Conservation (phyloP, 2,113 vertebrate genomes). For the Carettochelys insculpta region DNA sequence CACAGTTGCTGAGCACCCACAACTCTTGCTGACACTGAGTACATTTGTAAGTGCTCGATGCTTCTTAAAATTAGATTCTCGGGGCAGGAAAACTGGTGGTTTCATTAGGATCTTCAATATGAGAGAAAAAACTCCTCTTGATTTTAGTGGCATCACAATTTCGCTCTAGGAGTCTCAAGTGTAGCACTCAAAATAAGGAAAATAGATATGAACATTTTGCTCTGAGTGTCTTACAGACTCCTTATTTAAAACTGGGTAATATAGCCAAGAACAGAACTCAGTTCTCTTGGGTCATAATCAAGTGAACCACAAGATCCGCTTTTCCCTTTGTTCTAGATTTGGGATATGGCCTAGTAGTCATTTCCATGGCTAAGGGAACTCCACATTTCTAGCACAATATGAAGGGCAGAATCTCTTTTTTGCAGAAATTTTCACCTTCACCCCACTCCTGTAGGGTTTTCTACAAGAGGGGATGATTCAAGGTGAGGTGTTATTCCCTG, state of each 20-base stretch:
- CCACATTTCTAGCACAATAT: background rate
- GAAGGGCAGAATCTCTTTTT: background rate
- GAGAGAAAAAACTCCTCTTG: background rate
- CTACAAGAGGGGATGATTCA: background rate
- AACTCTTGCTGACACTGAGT: background rate
- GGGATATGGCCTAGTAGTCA: background rate
- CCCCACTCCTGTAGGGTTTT: background rate
- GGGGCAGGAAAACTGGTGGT: fast-evolving
- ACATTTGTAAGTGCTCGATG: fast-evolving
- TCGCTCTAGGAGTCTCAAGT: background rate
- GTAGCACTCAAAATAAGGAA: background rate
- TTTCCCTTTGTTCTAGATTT: background rate
- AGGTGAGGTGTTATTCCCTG: background rate
- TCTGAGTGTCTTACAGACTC: background rate
- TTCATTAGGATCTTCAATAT: background rate
- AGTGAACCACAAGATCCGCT: background rate
- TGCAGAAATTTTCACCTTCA: background rate
- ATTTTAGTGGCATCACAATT: background rate
- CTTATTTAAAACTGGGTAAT: background rate
- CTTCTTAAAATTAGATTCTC: background rate
- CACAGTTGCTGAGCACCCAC: background rate
- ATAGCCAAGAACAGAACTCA: background rate
- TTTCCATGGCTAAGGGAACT: background rate
- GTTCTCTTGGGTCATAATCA: background rate
- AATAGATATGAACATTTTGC: background rate